Base-by-base conservation (phyloP, 64 coral and sea anemone species). In the Cladopsammia gracilis region DNA sequence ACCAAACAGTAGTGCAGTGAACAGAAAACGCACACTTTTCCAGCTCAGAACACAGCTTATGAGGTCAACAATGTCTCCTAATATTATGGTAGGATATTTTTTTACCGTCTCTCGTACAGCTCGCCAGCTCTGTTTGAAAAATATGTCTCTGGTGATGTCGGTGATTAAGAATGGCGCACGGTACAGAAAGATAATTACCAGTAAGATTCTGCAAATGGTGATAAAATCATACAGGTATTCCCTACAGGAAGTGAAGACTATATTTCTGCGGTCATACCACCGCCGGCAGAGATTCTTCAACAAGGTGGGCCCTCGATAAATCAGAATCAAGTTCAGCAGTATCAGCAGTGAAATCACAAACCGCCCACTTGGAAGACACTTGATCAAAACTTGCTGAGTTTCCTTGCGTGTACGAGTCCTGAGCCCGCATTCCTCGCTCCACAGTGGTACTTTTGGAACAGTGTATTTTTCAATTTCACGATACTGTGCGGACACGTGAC, bases 261-360 rank as follows among this genome's bases (percentile, higher is more conserved):
- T 96, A 26, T 81, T 91, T 45, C 76, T 96, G 45, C 98, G 88
- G 68, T 99, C 92, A 46, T 96, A 99, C 98, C 98, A 99, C 14
- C 89, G 94, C 20, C 88, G 77, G 50, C 86, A 99, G 2, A 99
- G 78, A 70, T 94, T 89, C 14, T 59, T 75, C 76, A 99, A 73
- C 25, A 99, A 72, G 7, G 69, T 74, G 57, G 98, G 98, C 19
- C 92, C 95, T 11, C 98, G 98, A 82, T 99, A 99, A 22, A 99
- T 61, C 20, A 99, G 42, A 13, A 94, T 25, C 52, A 99, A 52
- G 83, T 99, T 99, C 22, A 96, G 25, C 22, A 99, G 62, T 49
- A 96, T 89, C 9, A 99, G 79, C 43, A 91, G 15, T 58, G 78
- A 71, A 22, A 84, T 70, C n/a, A 99, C 42, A 66, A 99, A 96